A percentile compares a stretch with the other conserved stretches of the same genome.
Conservation (phyloP, 2,888 invertebrate genomes). For the Aradus depressus region DNA sequence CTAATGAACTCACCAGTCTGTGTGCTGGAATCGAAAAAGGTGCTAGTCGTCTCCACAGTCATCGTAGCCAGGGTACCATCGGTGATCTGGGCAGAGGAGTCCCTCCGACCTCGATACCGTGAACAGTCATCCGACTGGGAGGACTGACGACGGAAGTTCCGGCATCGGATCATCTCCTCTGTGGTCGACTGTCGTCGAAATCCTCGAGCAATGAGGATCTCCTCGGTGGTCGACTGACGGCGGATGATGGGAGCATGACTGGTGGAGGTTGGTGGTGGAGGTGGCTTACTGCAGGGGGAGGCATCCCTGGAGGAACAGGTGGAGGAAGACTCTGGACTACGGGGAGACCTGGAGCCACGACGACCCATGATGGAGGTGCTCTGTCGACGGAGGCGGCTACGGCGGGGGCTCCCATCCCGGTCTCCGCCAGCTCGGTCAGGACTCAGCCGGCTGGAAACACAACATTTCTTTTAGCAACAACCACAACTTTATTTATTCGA, state of each 20-base stretch:
- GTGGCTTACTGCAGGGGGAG: conserved; percentile 59
- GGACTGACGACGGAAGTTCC: conserved; percentile 81
- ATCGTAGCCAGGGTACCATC: conserved; percentile 85
- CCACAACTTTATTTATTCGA: too few species aligned
- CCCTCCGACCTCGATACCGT: conserved; percentile 55
- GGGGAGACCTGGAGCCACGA: conserved; percentile 34
- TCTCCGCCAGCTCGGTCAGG: conserved; percentile 55
- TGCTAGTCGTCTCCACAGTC: conserved; percentile 87
- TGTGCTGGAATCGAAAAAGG: conserved; percentile 84
- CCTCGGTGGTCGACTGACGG: conserved; percentile 82
- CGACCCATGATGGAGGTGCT: conserved; percentile 61
- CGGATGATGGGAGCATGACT: conserved; percentile 60
- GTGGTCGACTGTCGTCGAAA: conserved; percentile 83
- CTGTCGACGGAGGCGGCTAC: conserved; percentile 61
- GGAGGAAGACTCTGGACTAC: conserved; percentile 46
- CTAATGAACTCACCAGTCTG: conserved; percentile 81
- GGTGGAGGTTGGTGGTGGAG: conserved; percentile 31
- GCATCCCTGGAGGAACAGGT: conserved; percentile 73
- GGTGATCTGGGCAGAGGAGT: conserved; percentile 80
- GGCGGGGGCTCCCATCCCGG: conserved; percentile 65
- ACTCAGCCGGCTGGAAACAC: conserved; percentile 41
- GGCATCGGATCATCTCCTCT: conserved; percentile 83
- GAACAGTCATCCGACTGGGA: conserved; percentile 70
- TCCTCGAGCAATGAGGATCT: conserved; percentile 79
- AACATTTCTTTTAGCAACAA: too few species aligned